Evolutionary conservation across 2,888 invertebrate species (phyloP).

Genomic region (Mythimna lalbum): DNA sequence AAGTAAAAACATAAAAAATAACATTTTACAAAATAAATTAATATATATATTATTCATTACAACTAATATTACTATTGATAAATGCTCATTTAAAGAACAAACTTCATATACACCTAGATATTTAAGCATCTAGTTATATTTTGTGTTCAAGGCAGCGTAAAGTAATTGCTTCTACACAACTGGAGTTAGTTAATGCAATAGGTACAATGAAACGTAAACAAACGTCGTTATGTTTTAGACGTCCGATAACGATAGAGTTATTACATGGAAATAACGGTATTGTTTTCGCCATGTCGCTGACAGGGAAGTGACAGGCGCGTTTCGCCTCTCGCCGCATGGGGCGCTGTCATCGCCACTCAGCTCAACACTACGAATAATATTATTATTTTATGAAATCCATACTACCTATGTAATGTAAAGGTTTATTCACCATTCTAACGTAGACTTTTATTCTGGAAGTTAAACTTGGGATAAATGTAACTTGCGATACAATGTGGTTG

Average conservation of each 20-base stretch:
- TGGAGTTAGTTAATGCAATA: slow-evolving; percentile 55
- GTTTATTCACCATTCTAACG: slow-evolving; percentile 14
- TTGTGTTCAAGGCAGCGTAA: slow-evolving; percentile 21
- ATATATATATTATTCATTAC: too few species aligned
- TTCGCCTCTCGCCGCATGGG: slow-evolving; percentile 79
- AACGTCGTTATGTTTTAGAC: slow-evolving; percentile 79
- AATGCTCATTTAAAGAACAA: background rate
- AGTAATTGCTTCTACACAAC: slow-evolving; percentile 38
- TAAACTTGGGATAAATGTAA: slow-evolving; percentile 7
- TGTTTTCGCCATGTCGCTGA: slow-evolving; percentile 80
- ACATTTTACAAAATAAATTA: too few species aligned
- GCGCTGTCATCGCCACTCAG: slow-evolving; percentile 85
- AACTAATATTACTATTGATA: too few species aligned
- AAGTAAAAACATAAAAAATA: too few species aligned
- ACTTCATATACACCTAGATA: background rate
- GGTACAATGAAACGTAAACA: slow-evolving; percentile 75
- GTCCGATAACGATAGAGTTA: slow-evolving; percentile 83
- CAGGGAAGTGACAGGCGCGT: slow-evolving; percentile 79
- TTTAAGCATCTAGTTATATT: too few species aligned
- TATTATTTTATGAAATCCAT: slow-evolving; percentile 67
- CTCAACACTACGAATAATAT: slow-evolving; percentile 72
- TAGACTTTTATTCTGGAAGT: slow-evolving; percentile 8
- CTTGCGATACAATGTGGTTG: background rate
- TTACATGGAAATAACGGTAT: slow-evolving; percentile 84
- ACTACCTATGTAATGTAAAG: slow-evolving; percentile 50